phyloP scores from a whole-genome alignment of 92 coral and sea anemone species.

The Montipora capitata region DNA sequence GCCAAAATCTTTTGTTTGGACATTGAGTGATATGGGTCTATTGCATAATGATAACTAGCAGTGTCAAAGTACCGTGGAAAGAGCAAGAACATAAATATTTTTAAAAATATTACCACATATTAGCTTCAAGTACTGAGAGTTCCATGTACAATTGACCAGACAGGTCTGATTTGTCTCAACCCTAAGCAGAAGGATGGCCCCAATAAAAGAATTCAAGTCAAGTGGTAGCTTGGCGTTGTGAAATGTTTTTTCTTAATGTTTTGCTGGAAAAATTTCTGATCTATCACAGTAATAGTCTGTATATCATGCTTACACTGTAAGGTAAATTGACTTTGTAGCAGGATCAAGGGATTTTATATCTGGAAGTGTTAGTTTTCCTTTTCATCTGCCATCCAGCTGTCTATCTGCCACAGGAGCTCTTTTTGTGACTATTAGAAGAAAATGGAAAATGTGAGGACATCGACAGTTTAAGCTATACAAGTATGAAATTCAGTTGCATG shows the following conservation, averaged over 20 bases:
- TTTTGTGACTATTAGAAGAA: slow-evolving; percentile 10
- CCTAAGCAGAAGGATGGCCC: not conserved
- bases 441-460: slow-evolving; percentile 16
- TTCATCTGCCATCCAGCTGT: slow-evolving; percentile 18
- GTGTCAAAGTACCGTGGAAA: too few species aligned
- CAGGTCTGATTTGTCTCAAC: slow-evolving; percentile 1
- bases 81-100: too few species aligned
- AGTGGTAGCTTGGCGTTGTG: not conserved
- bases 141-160: not conserved
- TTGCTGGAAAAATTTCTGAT: not conserved
- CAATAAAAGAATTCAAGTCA: not conserved
- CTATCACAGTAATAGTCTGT: not conserved
- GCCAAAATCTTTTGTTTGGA: too few species aligned
- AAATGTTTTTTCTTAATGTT: not conserved
- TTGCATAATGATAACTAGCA: too few species aligned
- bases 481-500: too few species aligned
- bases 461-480: slow-evolving; percentile 18
- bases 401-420: slow-evolving; percentile 11
- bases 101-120: not conserved
- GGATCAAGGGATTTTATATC: slow-evolving; percentile 34
- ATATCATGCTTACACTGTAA: slow-evolving; percentile 35
- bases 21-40: too few species aligned
- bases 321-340: slow-evolving; percentile 34
- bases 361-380: slow-evolving; percentile 25
- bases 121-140: not conserved